A percentile compares a stretch with the other conserved stretches of the same genome.
phyloP scores from a whole-genome alignment of 53 echinoderm and acorn worm genomes.

The Echinarachnius parma region DNA sequence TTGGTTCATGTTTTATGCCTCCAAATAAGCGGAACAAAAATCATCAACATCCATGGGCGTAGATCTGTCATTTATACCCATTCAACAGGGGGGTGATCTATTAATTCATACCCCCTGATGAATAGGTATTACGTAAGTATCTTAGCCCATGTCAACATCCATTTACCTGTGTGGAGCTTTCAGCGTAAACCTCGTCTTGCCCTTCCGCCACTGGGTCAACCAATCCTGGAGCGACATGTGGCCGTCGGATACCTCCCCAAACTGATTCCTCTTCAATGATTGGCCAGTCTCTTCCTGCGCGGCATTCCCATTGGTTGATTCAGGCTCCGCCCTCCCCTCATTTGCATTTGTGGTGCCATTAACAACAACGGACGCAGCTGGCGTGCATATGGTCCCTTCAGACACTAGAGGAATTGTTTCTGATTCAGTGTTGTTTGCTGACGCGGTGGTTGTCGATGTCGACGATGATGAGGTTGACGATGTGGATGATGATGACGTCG shows the following conservation, averaged over 20 bases:
- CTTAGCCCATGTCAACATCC: too few relatives aligned
- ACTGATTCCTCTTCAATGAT: conserved; percentile 68
- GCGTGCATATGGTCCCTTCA: not conserved
- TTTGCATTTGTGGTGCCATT: conserved; percentile 22
- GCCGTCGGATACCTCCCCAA: conserved; percentile 76
- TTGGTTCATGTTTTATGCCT: too few relatives aligned
- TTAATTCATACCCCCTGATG: too few relatives aligned
- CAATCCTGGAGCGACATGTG: conserved; percentile 70
- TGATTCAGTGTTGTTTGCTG: not conserved
- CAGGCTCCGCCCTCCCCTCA: not conserved
- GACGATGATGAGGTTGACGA: too few relatives aligned
- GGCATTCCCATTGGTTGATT: conserved; percentile 28
- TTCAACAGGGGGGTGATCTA: too few relatives aligned
- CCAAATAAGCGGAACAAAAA: too few relatives aligned
- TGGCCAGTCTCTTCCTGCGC: not conserved
- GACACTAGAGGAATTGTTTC: not conserved
- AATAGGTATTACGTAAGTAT: too few relatives aligned
- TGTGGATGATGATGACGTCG: conserved; percentile 2
- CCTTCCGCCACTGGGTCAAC: conserved; percentile 73
- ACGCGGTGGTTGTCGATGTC: conserved; percentile 1
- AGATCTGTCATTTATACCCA: too few relatives aligned
- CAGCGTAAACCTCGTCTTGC: conserved; percentile 86
- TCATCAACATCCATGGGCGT: too few relatives aligned
- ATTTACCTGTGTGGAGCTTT: conserved; percentile 72
- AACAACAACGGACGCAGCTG: conserved; percentile 10